Evolutionary conservation across 2,888 invertebrate species (phyloP).

Genomic region (Eupithecia pulchellata): DNA sequence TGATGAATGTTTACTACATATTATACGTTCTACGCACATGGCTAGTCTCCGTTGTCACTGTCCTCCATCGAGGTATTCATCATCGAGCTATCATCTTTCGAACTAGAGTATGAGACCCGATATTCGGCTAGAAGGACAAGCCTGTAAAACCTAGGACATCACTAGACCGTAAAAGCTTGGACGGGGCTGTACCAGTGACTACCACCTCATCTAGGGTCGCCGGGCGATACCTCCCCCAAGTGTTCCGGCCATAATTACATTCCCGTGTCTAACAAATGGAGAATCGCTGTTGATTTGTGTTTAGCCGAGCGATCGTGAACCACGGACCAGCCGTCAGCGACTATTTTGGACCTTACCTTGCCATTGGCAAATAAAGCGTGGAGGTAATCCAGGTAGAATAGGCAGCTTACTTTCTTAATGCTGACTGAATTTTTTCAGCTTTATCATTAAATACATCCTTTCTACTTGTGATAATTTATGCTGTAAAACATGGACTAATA

Average conservation of each 20-base stretch:
- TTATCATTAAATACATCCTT: neutral
- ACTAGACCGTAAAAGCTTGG: conserved; percentile 49
- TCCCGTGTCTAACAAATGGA: conserved; percentile 87
- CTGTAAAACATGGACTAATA: neutral
- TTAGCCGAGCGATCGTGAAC: conserved; percentile 76
- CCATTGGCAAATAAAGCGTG: neutral
- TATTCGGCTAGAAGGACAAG: neutral
- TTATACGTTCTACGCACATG: neutral
- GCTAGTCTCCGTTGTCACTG: neutral
- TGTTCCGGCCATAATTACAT: conserved; percentile 86
- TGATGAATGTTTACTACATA: too few species aligned
- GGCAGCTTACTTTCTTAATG: neutral
- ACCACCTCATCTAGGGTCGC: conserved; percentile 40
- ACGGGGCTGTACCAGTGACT: conserved; percentile 60
- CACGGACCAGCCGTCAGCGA: conserved; percentile 33
- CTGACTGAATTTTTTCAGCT: neutral
- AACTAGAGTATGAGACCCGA: too few species aligned
- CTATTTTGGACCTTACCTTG: conserved; percentile 28
- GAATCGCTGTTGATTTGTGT: conserved; percentile 87
- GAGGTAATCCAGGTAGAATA: too few species aligned
- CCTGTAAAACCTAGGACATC: conserved; percentile 7
- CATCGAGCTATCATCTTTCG: too few species aligned
- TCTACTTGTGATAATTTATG: neutral
- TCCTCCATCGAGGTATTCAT: too few species aligned
- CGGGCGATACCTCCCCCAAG: conserved; percentile 64